These are phyloP conservation scores for Monochamus saltuarius DNA, from an alignment of 1,140 invertebrate species.

Conservation along the genomic window DNA sequence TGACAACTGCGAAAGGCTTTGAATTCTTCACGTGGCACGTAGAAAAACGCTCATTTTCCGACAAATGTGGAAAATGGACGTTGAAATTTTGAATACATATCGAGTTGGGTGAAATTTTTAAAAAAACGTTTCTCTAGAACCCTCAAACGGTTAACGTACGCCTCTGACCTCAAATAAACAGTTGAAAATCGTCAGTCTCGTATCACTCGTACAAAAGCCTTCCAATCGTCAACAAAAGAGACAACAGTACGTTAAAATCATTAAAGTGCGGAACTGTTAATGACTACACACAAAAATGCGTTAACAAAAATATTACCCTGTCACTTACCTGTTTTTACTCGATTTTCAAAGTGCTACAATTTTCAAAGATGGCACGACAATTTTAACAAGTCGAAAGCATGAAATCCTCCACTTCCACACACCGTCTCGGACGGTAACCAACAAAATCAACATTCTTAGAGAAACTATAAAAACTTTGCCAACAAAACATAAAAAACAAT, in stretches of 20 bases:
- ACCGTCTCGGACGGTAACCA: not conserved
- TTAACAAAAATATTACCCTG: no score
- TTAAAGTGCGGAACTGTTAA: no score
- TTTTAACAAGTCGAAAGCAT: not conserved
- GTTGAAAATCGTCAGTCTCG: no score
- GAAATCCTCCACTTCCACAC: not conserved
- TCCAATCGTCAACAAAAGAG: no score
- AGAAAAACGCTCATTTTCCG: not conserved
- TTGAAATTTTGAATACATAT: not conserved
- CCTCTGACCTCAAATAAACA: no score
- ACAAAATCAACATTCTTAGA: not conserved
- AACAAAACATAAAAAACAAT: slow-evolving; percentile 3
- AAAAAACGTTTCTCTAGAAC: not conserved
- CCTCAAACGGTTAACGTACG: no score
- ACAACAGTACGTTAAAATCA: no score
- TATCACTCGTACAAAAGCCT: no score
- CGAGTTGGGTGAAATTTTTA: not conserved
- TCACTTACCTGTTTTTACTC: no score
- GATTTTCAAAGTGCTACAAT: no score
- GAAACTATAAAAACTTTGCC: not conserved
- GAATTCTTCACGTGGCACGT: not conserved
- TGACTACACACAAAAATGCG: no score
- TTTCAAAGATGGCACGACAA: not conserved
- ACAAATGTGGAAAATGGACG: not conserved
- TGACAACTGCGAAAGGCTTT: not conserved